Evolutionary conservation across 2,113 vertebrate species (phyloP).

Genomic region (Melanotaenia duboulayi): DNA sequence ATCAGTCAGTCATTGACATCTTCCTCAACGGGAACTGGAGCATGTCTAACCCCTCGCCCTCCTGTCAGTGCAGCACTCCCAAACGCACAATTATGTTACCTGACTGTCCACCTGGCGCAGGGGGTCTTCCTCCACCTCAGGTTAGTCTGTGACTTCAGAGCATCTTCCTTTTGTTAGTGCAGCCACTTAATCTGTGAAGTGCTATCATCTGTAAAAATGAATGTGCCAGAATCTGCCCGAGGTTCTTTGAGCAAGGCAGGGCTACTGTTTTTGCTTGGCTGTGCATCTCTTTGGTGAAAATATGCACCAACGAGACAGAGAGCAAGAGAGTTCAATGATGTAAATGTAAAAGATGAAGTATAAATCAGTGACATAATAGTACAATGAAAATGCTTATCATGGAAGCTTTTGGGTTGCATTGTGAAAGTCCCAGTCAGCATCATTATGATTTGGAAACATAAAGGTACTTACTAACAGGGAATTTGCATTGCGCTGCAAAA

Average conservation of each 20-base stretch:
- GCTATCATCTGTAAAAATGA: not conserved
- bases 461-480: constrained; percentile 70
- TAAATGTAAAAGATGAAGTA: constrained; percentile 37
- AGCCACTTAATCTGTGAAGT: not conserved
- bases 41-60: constrained; percentile 92
- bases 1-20: constrained; percentile 85
- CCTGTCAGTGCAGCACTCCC: constrained; percentile 91
- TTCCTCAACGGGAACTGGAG: constrained; percentile 93
- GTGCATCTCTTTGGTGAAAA: not conserved
- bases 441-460: constrained; percentile 71
- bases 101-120: constrained; percentile 89
- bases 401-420: constrained; percentile 54
- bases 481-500: constrained; percentile 71
- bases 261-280: not conserved
- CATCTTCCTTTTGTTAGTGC: not conserved
- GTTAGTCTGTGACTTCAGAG: constrained; percentile 67
- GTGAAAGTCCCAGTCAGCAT: constrained; percentile 70
- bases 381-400: constrained; percentile 70
- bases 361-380: constrained; percentile 54
- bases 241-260: not conserved
- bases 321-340: not conserved
- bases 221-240: constrained; percentile 1
- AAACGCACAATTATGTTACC: constrained; percentile 90
- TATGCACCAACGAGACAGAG: constrained; percentile 28
- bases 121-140: constrained; percentile 92